phyloP scores from a whole-genome alignment of 92 coral and sea anemone species.

The Parazoanthus swiftii region DNA sequence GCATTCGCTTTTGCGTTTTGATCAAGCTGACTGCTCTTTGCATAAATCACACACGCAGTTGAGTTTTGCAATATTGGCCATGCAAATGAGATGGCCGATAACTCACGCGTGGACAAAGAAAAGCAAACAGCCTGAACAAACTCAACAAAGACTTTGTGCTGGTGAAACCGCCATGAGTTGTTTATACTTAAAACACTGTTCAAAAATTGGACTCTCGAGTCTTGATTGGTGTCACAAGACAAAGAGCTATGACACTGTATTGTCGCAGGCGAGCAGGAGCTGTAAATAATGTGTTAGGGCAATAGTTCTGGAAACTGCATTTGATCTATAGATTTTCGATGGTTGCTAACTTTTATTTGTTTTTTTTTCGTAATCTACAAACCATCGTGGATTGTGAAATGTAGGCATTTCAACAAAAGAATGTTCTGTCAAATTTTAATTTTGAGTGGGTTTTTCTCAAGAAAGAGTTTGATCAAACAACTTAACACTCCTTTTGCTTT shows the following conservation, averaged over 20 bases:
- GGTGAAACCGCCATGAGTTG: background rate
- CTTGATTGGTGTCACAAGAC: conserved; percentile 4
- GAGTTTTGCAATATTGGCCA: background rate
- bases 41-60: conserved; percentile 36
- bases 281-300: conserved; percentile 12
- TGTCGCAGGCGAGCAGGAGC: conserved; percentile 5
- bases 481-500: background rate
- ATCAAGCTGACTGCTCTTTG: background rate
- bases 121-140: conserved; percentile 10
- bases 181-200: background rate
- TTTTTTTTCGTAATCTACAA: background rate
- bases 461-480: background rate
- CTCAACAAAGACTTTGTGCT: background rate
- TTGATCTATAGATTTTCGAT: background rate
- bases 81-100: conserved; percentile 31
- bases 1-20: background rate
- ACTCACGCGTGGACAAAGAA: conserved; percentile 17
- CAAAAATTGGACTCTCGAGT: background rate
- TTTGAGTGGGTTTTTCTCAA: background rate
- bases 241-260: background rate
- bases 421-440: background rate
- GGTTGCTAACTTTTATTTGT: background rate
- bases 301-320: background rate
- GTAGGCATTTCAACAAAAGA: background rate
- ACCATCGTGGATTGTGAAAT: background rate